Evolutionary conservation across 2,797 vertebrate species (phyloP), one percentile per base, ranked within the genome.

Genomic region (Nannoperca australis): DNA sequence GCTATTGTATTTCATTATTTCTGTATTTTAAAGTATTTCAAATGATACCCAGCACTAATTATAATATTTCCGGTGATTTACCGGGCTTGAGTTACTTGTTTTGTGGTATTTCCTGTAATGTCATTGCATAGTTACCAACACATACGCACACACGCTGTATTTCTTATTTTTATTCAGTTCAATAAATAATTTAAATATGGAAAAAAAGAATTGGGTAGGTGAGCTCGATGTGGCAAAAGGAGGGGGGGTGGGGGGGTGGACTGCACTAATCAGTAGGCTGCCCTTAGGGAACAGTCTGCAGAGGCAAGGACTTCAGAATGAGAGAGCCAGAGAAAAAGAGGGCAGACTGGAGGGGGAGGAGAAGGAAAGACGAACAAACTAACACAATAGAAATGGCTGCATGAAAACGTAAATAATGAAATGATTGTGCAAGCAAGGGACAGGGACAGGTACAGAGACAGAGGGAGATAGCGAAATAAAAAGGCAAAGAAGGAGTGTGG

Each of bases 261-360:
- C 92, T 94, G 93, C 94, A 95, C 94, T 93, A 94, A 96, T 97
- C 96, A 96, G 92, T 89, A 93, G 93, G 93, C 92, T 94, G 86
- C 92, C 96, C 94, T 94, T 85, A 93, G 96, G 95, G 95, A 96
- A 95, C 76, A 70, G 81, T 86, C 92, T 95, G 93, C 92, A 92
- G 89, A 96, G 70, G 67, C 87, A 89, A 90, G 95, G 96, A 96
- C 95, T 93, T 95, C 95, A 96, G 93, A 93, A 95, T 93, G 91
- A 95, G 90, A 95, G 89, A 93, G 93, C 90, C 85, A 94, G 76
- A 68, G 82, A 80, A 80, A 87, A 84, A 72, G 71, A 86, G 78
- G 72, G 56, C 71, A 80, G 76, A 67, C 79, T 42, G 68, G 38
- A 75, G 71, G 53, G 24, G 42, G 69, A 30, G 68, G 67, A 58